A percentile compares a stretch with the other conserved stretches of the same genome.
Evolutionary conservation across 2,797 vertebrate genomes (phyloP).

Genomic region (Thamnophis elegans): DNA sequence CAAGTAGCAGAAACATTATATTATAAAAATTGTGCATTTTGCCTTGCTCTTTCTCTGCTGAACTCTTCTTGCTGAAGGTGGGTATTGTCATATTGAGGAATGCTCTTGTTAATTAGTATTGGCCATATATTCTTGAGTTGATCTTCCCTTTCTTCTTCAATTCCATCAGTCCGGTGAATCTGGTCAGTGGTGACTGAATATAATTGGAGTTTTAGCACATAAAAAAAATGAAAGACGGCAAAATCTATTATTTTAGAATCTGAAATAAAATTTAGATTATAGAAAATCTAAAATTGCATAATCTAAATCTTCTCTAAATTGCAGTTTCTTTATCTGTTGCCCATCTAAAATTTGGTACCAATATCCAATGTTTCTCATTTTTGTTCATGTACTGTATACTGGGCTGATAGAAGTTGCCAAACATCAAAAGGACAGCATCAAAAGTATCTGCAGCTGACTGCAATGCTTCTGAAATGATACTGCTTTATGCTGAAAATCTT

Average conservation of each 20-base stretch:
- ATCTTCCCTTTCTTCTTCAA: background rate
- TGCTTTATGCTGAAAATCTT: background rate
- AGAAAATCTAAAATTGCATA: background rate
- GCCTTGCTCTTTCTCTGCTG: background rate
- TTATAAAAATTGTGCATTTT: background rate
- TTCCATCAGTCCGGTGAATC: background rate
- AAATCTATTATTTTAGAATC: background rate
- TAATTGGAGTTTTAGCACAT: background rate
- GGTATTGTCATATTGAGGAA: background rate
- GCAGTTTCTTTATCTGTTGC: background rate
- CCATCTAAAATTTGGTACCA: background rate
- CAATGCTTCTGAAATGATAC: background rate
- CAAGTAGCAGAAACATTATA: background rate
- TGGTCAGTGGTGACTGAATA: background rate
- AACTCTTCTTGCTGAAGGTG: background rate
- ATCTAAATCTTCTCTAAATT: background rate
- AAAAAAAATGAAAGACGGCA: background rate
- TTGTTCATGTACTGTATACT: background rate
- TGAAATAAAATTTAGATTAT: background rate
- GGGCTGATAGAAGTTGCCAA: background rate
- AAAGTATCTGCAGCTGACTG: background rate
- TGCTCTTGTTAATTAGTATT: background rate
- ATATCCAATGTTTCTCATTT: background rate
- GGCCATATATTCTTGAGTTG: background rate
- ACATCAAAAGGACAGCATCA: background rate